Percentiles rank a stretch among this genome's conserved stretches.
Conservation (phyloP, 2,888 invertebrate species). For the Acheta domesticus region DNA sequence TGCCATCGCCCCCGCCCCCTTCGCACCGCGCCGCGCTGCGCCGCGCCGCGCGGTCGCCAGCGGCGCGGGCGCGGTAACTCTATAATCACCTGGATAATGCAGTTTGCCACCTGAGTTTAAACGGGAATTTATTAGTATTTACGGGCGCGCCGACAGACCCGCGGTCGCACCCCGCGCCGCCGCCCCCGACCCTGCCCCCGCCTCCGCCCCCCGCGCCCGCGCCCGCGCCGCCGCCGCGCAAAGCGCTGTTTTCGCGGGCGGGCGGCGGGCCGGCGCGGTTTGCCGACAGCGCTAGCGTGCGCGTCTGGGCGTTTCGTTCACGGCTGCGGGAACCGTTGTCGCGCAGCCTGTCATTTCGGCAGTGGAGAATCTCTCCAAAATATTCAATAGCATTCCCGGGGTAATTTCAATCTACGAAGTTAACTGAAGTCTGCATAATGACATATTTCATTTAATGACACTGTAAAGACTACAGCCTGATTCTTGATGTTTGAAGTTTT, state of each 20-base stretch:
- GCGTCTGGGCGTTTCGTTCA: too few relatives aligned
- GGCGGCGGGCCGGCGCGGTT: neutral
- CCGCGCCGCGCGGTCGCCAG: neutral
- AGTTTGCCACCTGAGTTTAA: constrained; percentile 18
- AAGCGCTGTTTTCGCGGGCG: neutral
- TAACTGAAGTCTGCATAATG: too few relatives aligned
- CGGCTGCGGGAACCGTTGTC: too few relatives aligned
- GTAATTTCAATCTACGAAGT: too few relatives aligned
- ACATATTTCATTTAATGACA: too few relatives aligned
- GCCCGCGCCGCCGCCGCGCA: neutral
- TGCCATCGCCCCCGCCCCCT: neutral
- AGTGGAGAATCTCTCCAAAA: too few relatives aligned
- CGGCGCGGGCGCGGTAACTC: constrained; percentile 7
- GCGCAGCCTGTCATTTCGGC: too few relatives aligned
- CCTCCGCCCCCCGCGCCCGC: neutral
- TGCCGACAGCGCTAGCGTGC: neutral
- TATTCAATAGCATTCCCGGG: too few relatives aligned
- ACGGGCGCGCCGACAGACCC: neutral
- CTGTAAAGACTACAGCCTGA: too few relatives aligned
- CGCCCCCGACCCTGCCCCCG: neutral
- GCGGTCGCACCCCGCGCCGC: neutral
- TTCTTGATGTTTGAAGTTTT: too few relatives aligned
- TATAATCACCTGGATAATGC: constrained; percentile 18
- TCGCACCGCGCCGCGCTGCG: neutral
- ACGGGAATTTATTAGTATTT: constrained; percentile 18